Evolutionary conservation across 2,888 invertebrate genomes (phyloP).

Genomic region (Byasa hedistus): DNA sequence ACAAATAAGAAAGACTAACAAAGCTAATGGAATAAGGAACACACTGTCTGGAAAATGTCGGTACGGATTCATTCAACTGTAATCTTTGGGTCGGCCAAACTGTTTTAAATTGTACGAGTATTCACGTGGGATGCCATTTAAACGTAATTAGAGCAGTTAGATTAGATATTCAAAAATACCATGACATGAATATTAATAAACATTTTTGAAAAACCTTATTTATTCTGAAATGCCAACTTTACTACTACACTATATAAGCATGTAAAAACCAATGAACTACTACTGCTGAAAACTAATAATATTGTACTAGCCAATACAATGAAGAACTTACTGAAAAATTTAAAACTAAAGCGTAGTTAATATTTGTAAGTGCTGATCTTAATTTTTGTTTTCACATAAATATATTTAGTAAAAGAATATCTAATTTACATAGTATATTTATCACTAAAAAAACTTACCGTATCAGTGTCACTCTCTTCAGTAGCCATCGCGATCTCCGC

Average conservation of each 20-base stretch:
- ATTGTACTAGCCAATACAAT: too few species aligned
- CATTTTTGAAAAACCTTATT: too few species aligned
- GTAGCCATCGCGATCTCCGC: slow-evolving; percentile 64
- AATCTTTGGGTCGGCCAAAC: slow-evolving; percentile 24
- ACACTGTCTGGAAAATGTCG: slow-evolving; percentile 28
- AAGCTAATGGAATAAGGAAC: slow-evolving; percentile 17
- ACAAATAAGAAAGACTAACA: slow-evolving; percentile 2
- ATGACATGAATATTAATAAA: too few species aligned
- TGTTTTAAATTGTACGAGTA: slow-evolving; percentile 11
- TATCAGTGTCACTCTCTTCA: slow-evolving; percentile 71
- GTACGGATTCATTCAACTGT: slow-evolving; percentile 18
- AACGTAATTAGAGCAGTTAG: neutral
- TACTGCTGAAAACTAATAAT: too few species aligned
- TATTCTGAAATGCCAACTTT: too few species aligned
- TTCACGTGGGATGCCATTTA: slow-evolving; percentile 5
- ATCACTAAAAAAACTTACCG: slow-evolving; percentile 52
- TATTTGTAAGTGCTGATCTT: too few species aligned
- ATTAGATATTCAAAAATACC: neutral
- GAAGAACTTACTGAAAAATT: neutral
- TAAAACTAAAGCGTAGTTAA: neutral
- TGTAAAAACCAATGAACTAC: too few species aligned
- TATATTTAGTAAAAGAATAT: too few species aligned
- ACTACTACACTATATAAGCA: too few species aligned
- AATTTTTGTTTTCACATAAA: too few species aligned
- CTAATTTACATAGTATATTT: too few species aligned